Conservation (phyloP, 2,797 vertebrate species). For the Takifugu rubripes region DNA sequence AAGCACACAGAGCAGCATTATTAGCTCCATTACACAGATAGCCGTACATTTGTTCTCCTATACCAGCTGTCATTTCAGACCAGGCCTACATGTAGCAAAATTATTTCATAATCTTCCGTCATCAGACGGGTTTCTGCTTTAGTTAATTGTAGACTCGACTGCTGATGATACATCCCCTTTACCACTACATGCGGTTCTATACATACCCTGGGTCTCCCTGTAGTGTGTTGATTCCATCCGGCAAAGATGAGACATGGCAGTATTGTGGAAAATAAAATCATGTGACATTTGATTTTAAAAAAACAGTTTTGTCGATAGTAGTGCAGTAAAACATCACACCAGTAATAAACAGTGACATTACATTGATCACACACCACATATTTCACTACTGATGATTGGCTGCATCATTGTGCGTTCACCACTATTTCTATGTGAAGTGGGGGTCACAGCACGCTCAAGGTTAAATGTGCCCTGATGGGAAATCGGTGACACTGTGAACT, state of each 20-base stretch:
- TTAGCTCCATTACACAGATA: conserved; percentile 81
- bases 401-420: conserved; percentile 11
- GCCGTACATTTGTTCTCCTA: conserved; percentile 76
- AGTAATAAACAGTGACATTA: no score
- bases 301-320: neutral
- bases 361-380: neutral
- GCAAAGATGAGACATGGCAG: conserved; percentile 7
- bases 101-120: conserved; percentile 77
- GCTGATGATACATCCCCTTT: conserved; percentile 76
- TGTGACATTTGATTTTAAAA: neutral
- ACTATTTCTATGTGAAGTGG: conserved; percentile 33
- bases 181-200: conserved; percentile 65
- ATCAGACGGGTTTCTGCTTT: conserved; percentile 70
- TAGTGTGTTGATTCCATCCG: conserved; percentile 35
- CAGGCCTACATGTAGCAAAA: conserved; percentile 77
- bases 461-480: conserved; percentile 65
- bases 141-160: conserved; percentile 73
- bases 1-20: conserved; percentile 72
- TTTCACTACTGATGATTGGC: conserved; percentile 5
- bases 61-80: conserved; percentile 77
- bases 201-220: conserved; percentile 51
- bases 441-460: conserved; percentile 48
- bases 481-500: conserved; percentile 56
- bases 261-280: neutral
- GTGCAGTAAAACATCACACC: neutral